Percentiles rank a stretch among this genome's conserved stretches.
Conservation (phyloP, 2,888 invertebrate species). For the Cylloceria caligata region DNA sequence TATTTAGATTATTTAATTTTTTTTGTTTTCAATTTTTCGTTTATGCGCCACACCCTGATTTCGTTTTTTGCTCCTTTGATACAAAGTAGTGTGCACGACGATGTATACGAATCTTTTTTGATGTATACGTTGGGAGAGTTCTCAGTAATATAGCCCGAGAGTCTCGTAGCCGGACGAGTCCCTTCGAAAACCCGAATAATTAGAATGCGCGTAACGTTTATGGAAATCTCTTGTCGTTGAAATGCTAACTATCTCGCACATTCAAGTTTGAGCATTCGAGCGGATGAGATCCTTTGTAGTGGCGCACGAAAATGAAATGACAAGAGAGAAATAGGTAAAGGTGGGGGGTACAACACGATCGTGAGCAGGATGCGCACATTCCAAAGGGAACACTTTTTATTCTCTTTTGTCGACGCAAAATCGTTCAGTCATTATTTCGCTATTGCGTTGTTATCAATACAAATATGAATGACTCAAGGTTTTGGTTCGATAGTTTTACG, state of each 20-base stretch:
- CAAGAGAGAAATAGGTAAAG: constrained; percentile 17
- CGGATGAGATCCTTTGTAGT: constrained; percentile 60
- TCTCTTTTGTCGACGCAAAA: neutral
- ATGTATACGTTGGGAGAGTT: constrained; percentile 43
- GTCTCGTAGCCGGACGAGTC: constrained; percentile 14
- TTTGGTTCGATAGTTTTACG: neutral
- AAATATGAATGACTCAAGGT: too few relatives aligned
- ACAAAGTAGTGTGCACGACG: constrained; percentile 39
- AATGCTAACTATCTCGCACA: constrained; percentile 68
- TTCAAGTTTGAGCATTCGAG: constrained; percentile 57
- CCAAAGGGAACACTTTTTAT: constrained; percentile 3
- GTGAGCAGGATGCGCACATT: constrained; percentile 15
- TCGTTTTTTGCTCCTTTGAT: neutral
- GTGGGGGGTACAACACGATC: constrained; percentile 6
- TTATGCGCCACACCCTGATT: constrained; percentile 46
- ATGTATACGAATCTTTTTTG: constrained; percentile 47
- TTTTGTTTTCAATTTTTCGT: constrained; percentile 7
- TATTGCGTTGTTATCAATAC: neutral
- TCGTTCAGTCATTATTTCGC: neutral
- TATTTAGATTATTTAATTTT: neutral
- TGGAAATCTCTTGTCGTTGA: constrained; percentile 68
- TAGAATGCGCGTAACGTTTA: constrained; percentile 69
- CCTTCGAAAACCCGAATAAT: constrained; percentile 56
- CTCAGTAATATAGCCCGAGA: constrained; percentile 45
- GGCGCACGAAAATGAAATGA: constrained; percentile 51